These are phyloP conservation scores for Sialis fuliginosa DNA, from an alignment of 2,888 invertebrate species.

Conservation along the genomic window DNA sequence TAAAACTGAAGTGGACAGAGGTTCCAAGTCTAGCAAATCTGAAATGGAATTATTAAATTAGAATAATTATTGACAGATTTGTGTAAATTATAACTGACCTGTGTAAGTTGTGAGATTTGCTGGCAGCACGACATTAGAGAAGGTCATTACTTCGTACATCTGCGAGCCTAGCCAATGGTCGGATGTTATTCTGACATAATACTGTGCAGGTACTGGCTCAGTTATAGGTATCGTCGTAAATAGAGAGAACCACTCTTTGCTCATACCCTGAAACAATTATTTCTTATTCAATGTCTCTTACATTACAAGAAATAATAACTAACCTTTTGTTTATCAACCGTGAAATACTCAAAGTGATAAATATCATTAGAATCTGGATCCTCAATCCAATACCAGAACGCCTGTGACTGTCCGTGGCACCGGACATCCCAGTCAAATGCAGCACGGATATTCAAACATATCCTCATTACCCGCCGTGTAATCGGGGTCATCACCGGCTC, in stretches of 20 bases:
- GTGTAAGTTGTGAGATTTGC: constrained; percentile 86
- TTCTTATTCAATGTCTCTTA: not conserved
- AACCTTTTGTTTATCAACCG: constrained; percentile 64
- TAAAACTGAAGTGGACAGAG: constrained; percentile 70
- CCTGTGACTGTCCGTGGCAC: constrained; percentile 72
- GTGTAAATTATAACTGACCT: constrained; percentile 26
- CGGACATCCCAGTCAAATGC: constrained; percentile 73
- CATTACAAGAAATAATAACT: not conserved
- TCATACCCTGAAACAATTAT: constrained; percentile 38
- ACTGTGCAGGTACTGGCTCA: constrained; percentile 83
- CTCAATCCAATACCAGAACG: constrained; percentile 98
- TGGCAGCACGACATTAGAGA: constrained; percentile 79
- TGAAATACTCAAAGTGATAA: constrained; percentile 89
- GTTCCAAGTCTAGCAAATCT: constrained; percentile 81
- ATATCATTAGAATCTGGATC: constrained; percentile 88
- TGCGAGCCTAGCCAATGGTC: constrained; percentile 64
- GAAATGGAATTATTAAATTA: constrained; percentile 11
- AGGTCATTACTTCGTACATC: constrained; percentile 34
- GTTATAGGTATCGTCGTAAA: constrained; percentile 90
- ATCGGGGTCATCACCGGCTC: constrained; percentile 85
- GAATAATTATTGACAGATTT: not conserved
- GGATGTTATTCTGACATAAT: constrained; percentile 70
- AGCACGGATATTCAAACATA: constrained; percentile 62
- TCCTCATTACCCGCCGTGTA: constrained; percentile 75
- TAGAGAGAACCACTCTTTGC: constrained; percentile 60